Evolutionary conservation across 2,888 invertebrate species (phyloP).

Genomic region (Caenorhabditis zanzibari): DNA sequence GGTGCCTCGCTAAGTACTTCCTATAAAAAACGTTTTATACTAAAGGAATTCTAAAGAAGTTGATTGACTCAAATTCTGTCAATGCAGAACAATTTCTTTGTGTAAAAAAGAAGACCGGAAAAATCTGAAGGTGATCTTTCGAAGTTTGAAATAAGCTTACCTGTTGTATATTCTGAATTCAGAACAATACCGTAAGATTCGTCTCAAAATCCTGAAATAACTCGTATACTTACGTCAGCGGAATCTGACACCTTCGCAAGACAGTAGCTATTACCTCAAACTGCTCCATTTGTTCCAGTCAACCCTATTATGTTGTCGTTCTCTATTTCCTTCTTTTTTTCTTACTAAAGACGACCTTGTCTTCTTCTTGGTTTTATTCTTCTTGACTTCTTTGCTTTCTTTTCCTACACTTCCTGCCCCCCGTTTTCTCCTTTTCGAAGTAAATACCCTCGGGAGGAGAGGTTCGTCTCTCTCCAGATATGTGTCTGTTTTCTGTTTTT

Average conservation of each 20-base stretch:
- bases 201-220: background rate
- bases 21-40: background rate
- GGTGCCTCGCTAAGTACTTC: constrained; percentile 5
- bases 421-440: constrained; percentile 43
- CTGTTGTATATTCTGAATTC: too few relatives aligned
- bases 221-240: constrained; percentile 3
- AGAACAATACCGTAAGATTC: background rate
- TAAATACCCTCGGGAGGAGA: constrained; percentile 61
- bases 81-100: background rate
- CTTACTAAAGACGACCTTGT: constrained; percentile 43
- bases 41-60: background rate
- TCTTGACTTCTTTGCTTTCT: constrained; percentile 31
- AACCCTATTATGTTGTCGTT: constrained; percentile 52
- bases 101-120: background rate
- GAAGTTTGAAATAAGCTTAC: background rate
- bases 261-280: constrained; percentile 26
- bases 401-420: constrained; percentile 40
- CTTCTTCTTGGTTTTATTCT: constrained; percentile 47
- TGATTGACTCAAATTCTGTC: background rate
- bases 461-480: constrained; percentile 42
- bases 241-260: constrained; percentile 15
- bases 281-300: constrained; percentile 26
- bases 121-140: background rate
- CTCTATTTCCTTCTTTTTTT: constrained; percentile 36
- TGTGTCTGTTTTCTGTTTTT: constrained; percentile 61